Conservation (phyloP, 1,140 invertebrate genomes). For the Catajapyx aquilonaris region DNA sequence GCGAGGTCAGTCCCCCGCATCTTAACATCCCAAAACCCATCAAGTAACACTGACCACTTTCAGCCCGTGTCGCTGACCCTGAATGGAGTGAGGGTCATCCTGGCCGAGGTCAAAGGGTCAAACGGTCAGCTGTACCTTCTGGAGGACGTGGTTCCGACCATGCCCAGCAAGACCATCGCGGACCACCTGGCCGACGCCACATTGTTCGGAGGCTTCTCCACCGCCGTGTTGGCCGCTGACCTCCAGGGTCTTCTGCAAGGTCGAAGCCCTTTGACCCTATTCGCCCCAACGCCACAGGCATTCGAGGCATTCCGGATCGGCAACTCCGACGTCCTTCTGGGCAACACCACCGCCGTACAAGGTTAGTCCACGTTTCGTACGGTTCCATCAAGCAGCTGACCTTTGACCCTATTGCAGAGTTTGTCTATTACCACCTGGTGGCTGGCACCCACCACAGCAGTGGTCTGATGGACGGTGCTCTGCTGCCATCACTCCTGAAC, state of each 20-base stretch:
- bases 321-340: neutral
- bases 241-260: neutral
- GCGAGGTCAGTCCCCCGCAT: no score
- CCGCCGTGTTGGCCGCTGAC: neutral
- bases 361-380: neutral
- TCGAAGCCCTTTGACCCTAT: neutral
- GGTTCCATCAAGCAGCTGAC: no score
- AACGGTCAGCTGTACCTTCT: neutral
- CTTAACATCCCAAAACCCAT: no score
- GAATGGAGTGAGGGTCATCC: neutral
- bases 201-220: neutral
- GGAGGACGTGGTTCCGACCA: neutral
- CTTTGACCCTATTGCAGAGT: neutral
- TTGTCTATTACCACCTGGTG: neutral
- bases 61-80: no score
- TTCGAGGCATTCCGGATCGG: neutral
- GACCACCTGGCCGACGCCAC: neutral
- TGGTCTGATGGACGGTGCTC: neutral
- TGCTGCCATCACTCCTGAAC: neutral
- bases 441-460: neutral
- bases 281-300: neutral
- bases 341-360: neutral
- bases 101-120: neutral
- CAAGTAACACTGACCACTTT: no score
- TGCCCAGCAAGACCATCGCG: neutral